Evolutionary conservation across 1,140 invertebrate species (phyloP).

Genomic region (Drosophila trapezifrons): DNA sequence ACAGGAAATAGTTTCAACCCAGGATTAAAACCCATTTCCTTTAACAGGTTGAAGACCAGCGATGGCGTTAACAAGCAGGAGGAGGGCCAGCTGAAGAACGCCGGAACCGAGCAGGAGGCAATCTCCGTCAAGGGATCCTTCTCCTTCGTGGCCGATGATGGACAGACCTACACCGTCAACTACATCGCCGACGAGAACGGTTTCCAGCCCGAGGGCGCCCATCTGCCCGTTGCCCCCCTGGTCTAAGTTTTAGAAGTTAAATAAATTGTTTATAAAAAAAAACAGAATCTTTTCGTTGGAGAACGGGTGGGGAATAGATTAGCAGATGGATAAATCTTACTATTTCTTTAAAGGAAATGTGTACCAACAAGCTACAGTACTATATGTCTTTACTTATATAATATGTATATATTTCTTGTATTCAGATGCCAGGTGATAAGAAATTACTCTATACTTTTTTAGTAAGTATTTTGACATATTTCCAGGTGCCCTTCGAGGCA

Average conservation of each 20-base stretch:
- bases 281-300: too few relatives aligned
- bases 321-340: too few relatives aligned
- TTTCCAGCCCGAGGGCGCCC: slow-evolving; percentile 88
- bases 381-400: too few relatives aligned
- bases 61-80: slow-evolving; percentile 87
- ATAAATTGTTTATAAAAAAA: slow-evolving; percentile 55
- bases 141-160: slow-evolving; percentile 49
- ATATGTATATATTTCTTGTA: too few relatives aligned
- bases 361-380: too few relatives aligned
- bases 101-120: slow-evolving; percentile 39
- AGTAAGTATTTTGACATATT: too few relatives aligned
- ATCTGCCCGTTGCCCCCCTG: slow-evolving; percentile 85
- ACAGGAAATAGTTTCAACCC: background rate
- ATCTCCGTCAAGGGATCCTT: slow-evolving; percentile 48
- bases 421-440: too few relatives aligned
- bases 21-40: background rate
- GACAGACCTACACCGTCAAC: slow-evolving; percentile 42
- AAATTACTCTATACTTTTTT: too few relatives aligned
- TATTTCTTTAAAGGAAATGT: too few relatives aligned
- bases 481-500: too few relatives aligned
- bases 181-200: slow-evolving; percentile 86
- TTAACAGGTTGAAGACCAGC: slow-evolving; percentile 86
- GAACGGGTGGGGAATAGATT: too few relatives aligned
- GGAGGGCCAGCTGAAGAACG: background rate
- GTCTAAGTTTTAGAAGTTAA: slow-evolving; percentile 40